Conservation (phyloP, 2,797 vertebrate species). For the Pogonophryne albipinna region DNA sequence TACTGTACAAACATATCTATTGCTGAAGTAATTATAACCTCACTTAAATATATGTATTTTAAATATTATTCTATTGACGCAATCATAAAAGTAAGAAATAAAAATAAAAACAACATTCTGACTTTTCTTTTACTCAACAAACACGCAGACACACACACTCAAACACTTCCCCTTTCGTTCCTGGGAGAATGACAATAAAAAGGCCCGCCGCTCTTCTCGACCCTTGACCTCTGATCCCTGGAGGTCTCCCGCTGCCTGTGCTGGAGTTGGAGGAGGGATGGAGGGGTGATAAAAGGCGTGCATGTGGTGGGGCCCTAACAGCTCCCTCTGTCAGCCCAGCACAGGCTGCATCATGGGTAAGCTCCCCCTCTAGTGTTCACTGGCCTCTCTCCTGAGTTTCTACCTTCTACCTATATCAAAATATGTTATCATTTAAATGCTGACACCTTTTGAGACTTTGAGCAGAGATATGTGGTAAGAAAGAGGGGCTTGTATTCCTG, state of each 20-base stretch:
- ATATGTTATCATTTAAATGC: conserved; percentile 7
- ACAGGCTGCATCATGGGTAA: conserved; percentile 89
- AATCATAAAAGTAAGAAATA: neutral
- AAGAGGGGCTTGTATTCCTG: neutral
- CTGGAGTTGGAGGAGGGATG: conserved; percentile 79
- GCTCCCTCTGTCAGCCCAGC: conserved; percentile 82
- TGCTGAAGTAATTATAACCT: conserved; percentile 25
- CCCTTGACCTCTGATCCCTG: conserved; percentile 87
- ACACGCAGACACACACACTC: conserved; percentile 35
- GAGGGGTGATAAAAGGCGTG: conserved; percentile 82
- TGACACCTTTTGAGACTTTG: neutral
- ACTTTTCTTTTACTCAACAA: neutral
- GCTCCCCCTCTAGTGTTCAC: conserved; percentile 99
- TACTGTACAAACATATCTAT: conserved; percentile 53
- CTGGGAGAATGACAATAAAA: conserved; percentile 88
- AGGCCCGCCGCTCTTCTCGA: conserved; percentile 85
- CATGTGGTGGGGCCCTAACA: conserved; percentile 81
- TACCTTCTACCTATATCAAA: conserved; percentile 17
- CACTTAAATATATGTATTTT: conserved; percentile 5
- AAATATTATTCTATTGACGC: conserved; percentile 2
- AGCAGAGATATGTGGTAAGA: neutral
- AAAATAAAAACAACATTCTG: neutral
- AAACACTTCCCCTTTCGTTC: conserved; percentile 65
- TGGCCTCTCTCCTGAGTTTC: conserved; percentile 71
- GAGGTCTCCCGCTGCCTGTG: conserved; percentile 85